phyloP scores from a whole-genome alignment of 2,888 invertebrate genomes.

The Andrena fulva region DNA sequence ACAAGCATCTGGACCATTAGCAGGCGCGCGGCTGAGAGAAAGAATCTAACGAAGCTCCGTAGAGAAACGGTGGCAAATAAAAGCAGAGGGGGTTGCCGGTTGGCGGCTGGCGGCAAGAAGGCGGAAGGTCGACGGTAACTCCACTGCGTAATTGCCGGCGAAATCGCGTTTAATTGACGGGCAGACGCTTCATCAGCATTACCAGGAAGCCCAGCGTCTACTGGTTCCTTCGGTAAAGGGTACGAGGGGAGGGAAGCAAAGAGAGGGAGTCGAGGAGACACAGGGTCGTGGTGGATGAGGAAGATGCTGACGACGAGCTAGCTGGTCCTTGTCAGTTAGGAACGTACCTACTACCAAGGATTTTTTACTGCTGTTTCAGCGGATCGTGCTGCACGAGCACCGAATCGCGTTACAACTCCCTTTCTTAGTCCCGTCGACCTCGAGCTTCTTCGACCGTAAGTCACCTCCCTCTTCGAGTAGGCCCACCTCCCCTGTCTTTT shows the following conservation, averaged over 20 bases:
- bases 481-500: conserved; percentile 36
- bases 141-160: conserved; percentile 63
- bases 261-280: conserved; percentile 11
- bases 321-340: conserved; percentile 42
- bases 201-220: conserved; percentile 28
- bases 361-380: conserved; percentile 64
- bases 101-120: conserved; percentile 13
- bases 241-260: background rate
- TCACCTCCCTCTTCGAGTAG: conserved; percentile 9
- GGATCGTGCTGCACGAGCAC: conserved; percentile 56
- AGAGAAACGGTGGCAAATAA: conserved; percentile 24
- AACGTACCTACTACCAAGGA: conserved; percentile 6
- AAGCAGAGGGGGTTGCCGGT: conserved; percentile 1
- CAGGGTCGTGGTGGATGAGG: conserved; percentile 21
- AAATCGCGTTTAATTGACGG: conserved; percentile 73
- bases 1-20: background rate
- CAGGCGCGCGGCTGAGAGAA: background rate
- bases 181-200: conserved; percentile 73
- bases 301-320: conserved; percentile 49
- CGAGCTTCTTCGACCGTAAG: conserved; percentile 27
- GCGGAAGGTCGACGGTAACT: conserved; percentile 49
- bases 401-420: conserved; percentile 42
- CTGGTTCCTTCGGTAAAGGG: background rate
- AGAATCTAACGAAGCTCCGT: conserved; percentile 38
- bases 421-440: conserved; percentile 21